Conservation (phyloP, 2,113 vertebrate genomes). For the Sceloporus undulatus region DNA sequence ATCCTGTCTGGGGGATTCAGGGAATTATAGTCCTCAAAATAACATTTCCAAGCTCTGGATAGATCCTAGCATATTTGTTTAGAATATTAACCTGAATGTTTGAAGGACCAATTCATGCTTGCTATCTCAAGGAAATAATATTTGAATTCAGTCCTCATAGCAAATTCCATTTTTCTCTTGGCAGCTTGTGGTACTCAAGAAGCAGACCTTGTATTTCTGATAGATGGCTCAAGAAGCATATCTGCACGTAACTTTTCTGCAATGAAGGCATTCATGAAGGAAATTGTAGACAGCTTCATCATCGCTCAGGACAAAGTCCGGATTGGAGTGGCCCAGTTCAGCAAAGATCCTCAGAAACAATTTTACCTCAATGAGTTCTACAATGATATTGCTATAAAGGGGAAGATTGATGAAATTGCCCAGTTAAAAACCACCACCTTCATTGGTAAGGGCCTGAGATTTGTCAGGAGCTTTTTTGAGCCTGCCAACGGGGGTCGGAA, state of each 20-base stretch:
- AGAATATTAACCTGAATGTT: background rate
- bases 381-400: slow-evolving; percentile 37
- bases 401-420: slow-evolving; percentile 58
- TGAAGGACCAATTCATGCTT: background rate
- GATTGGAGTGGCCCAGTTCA: slow-evolving; percentile 82
- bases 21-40: too few relatives aligned
- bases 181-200: slow-evolving; percentile 76
- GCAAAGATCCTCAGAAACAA: slow-evolving; percentile 63
- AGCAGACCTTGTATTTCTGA: slow-evolving; percentile 82
- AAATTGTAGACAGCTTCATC: slow-evolving; percentile 72
- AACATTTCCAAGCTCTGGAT: too few relatives aligned
- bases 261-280: slow-evolving; percentile 78
- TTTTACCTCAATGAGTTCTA: slow-evolving; percentile 77
- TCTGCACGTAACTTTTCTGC: slow-evolving; percentile 36
- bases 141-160: background rate
- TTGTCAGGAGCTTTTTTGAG: slow-evolving; percentile 72
- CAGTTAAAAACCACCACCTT: slow-evolving; percentile 60
- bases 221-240: slow-evolving; percentile 82
- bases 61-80: too few relatives aligned
- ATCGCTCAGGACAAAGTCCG: slow-evolving; percentile 66
- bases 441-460: slow-evolving; percentile 72
- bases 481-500: slow-evolving; percentile 67
- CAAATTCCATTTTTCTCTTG: slow-evolving; percentile 12
- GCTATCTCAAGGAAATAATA: background rate
- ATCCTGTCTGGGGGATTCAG: too few relatives aligned